These are phyloP conservation scores for Acleris cristana DNA, from an alignment of 2,888 invertebrate genomes.

Conservation along the genomic window DNA sequence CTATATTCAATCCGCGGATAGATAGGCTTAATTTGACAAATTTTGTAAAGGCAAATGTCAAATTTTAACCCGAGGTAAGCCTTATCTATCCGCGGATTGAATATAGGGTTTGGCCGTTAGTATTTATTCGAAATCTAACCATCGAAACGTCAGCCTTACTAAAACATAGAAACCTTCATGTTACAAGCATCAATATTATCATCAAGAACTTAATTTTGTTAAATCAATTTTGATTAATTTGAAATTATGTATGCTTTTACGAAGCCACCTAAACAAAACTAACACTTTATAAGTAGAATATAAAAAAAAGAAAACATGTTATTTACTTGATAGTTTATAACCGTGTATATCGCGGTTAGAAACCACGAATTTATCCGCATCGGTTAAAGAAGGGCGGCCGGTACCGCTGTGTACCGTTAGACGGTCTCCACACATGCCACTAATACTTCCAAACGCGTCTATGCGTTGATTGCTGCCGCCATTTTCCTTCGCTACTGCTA, in stretches of 20 bases:
- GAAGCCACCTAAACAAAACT: neutral
- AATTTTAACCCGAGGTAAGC: too few relatives aligned
- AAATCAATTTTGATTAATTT: neutral
- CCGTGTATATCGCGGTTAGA: constrained; percentile 2
- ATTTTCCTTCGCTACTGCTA: neutral
- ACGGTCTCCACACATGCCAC: constrained; percentile 14
- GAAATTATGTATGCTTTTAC: neutral
- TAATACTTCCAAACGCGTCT: too few relatives aligned
- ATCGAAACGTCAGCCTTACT: too few relatives aligned
- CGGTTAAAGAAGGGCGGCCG: constrained; percentile 42
- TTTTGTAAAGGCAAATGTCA: too few relatives aligned
- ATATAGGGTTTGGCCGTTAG: too few relatives aligned
- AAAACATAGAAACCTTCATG: too few relatives aligned
- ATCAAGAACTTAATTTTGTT: neutral
- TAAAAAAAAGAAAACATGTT: too few relatives aligned
- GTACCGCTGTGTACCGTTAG: constrained; percentile 69
- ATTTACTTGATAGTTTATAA: too few relatives aligned
- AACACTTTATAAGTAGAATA: neutral
- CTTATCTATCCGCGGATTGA: too few relatives aligned
- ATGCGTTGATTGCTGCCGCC: neutral
- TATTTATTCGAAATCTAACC: too few relatives aligned
- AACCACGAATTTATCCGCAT: constrained; percentile 4
- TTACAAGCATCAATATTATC: neutral
- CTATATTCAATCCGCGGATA: too few relatives aligned
- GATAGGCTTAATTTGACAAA: too few relatives aligned